A percentile compares a stretch with the other conserved stretches of the same genome.
Evolutionary conservation across 2,888 invertebrate species (phyloP).

Genomic region (Diaphora mendica): DNA sequence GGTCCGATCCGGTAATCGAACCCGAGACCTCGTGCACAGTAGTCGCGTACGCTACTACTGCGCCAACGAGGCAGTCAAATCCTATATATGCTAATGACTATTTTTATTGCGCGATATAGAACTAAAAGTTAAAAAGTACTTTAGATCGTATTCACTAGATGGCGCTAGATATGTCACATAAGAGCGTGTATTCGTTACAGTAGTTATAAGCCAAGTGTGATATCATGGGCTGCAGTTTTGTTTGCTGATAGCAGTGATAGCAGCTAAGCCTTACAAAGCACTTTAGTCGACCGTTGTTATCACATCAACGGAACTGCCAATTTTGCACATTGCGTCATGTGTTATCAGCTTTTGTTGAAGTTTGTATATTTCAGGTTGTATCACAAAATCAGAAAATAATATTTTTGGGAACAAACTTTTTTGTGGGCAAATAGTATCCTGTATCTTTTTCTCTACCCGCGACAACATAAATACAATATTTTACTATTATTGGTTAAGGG

Average conservation of each 20-base stretch:
- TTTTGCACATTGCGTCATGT: constrained; percentile 10
- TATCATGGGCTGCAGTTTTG: constrained; percentile 45
- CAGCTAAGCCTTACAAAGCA: constrained; percentile 45
- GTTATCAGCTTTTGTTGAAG: constrained; percentile 27
- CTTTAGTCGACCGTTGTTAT: constrained; percentile 39
- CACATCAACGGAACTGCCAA: constrained; percentile 26
- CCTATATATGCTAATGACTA: background rate
- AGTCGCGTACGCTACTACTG: no score
- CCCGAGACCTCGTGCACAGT: no score
- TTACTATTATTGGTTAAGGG: background rate
- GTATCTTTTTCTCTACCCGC: background rate
- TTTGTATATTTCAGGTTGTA: background rate
- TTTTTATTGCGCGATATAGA: background rate
- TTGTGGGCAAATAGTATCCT: background rate
- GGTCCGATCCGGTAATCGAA: no score
- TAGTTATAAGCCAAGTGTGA: constrained; percentile 15
- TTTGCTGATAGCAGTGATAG: constrained; percentile 37
- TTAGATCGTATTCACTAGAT: background rate
- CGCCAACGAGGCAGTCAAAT: no score
- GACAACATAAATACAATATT: background rate
- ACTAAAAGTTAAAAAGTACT: background rate
- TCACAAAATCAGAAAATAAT: background rate
- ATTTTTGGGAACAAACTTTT: background rate
- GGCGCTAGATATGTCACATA: background rate
- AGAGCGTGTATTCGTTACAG: background rate